A percentile compares a stretch with the other conserved stretches of the same genome.
phyloP scores from a whole-genome alignment of 2,113 vertebrate species.

The Loxodonta africana region DNA sequence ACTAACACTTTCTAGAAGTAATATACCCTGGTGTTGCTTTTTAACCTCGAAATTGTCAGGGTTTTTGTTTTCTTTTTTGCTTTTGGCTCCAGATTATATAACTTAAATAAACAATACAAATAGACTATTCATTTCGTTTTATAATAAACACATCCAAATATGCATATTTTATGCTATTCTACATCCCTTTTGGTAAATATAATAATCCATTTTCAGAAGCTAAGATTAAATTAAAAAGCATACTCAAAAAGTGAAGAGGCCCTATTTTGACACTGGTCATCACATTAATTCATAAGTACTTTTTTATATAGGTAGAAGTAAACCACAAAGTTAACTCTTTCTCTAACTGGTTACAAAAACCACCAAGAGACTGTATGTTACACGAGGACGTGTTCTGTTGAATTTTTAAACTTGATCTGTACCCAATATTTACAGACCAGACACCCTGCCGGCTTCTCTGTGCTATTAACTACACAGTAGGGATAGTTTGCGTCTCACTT shows the following conservation, averaged over 20 bases:
- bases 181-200: not conserved
- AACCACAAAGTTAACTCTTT: not conserved
- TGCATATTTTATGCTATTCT: not conserved
- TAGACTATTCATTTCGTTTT: not conserved
- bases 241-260: not conserved
- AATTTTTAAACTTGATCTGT: not conserved
- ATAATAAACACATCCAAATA: constrained; percentile 38
- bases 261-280: not conserved
- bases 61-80: constrained; percentile 24
- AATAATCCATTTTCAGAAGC: not conserved
- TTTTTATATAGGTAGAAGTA: not conserved
- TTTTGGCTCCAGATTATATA: not conserved
- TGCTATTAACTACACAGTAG: not conserved
- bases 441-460: not conserved
- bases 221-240: constrained; percentile 25
- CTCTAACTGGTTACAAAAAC: constrained; percentile 8
- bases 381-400: not conserved
- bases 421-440: not conserved
- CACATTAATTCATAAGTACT: not conserved
- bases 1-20: not conserved
- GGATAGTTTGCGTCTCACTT: not conserved
- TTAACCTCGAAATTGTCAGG: not conserved
- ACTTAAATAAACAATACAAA: constrained; percentile 56
- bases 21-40: not conserved
- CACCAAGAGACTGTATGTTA: not conserved